phyloP scores from a whole-genome alignment of 2,113 vertebrate genomes.

The Callipepla squamata region DNA sequence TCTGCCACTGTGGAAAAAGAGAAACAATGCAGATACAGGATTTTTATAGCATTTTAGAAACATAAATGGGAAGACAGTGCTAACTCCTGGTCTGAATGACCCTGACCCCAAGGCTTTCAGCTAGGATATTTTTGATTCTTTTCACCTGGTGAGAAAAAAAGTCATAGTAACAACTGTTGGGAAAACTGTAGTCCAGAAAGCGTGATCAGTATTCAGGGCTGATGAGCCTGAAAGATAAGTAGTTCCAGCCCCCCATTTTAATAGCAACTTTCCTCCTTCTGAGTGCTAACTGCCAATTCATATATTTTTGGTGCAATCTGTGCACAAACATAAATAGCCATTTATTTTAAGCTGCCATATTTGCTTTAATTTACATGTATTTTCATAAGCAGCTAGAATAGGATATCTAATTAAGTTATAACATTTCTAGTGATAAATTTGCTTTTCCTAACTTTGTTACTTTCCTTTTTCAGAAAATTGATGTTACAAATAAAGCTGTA shows the following conservation, averaged over 20 bases:
- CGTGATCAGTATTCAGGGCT: not conserved
- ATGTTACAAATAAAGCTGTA: conserved; percentile 93
- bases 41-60: not conserved
- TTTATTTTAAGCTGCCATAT: not conserved
- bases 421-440: not conserved
- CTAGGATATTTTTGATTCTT: not conserved
- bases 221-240: not conserved
- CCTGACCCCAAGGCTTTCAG: not conserved
- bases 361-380: not conserved
- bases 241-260: not conserved
- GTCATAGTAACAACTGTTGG: not conserved
- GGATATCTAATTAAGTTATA: not conserved
- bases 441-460: not conserved
- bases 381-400: not conserved
- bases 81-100: not conserved
- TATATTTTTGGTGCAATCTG: not conserved
- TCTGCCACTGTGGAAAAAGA: not conserved
- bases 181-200: not conserved
- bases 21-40: not conserved
- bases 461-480: conserved; percentile 87
- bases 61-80: not conserved
- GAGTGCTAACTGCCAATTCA: not conserved
- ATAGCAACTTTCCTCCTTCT: not conserved
- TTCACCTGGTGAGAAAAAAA: not conserved
- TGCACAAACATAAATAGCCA: not conserved